These are phyloP conservation scores for Scolopax bukidnonensis DNA, from an alignment of 2,797 vertebrate genomes.

Conservation along the genomic window DNA sequence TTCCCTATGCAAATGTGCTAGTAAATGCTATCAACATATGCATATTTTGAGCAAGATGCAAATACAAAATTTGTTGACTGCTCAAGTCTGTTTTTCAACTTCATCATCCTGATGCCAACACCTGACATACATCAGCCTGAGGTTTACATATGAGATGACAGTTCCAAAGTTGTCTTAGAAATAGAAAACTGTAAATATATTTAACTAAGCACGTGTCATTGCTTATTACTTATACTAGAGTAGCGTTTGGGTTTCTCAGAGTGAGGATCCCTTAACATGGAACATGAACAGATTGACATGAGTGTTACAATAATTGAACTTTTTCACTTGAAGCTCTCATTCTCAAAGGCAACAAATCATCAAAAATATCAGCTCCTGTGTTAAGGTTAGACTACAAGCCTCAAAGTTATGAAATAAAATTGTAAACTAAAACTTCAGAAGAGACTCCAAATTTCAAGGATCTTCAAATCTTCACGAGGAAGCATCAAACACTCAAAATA, in stretches of 20 bases:
- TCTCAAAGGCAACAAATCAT: neutral
- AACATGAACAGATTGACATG: neutral
- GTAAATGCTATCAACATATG: conserved; percentile 57
- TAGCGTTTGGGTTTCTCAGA: neutral
- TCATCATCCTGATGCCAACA: conserved; percentile 12
- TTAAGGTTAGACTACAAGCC: neutral
- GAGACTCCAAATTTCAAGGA: neutral
- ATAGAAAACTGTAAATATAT: neutral
- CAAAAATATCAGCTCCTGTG: neutral
- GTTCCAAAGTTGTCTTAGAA: conserved; percentile 1
- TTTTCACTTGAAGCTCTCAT: neutral
- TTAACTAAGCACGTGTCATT: neutral
- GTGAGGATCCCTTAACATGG: neutral
- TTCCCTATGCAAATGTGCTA: conserved; percentile 68
- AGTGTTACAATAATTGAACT: neutral
- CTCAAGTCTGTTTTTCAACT: conserved; percentile 28
- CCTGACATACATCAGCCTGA: neutral
- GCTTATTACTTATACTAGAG: neutral
- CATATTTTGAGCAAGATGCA: conserved; percentile 43
- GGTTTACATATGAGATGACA: neutral
- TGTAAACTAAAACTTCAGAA: neutral
- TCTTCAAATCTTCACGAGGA: neutral
- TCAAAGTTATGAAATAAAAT: neutral
- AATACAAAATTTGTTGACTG: conserved; percentile 38
- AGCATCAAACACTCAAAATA: neutral